phyloP scores from a whole-genome alignment of 2,888 invertebrate genomes.

The Tenodera sinensis region DNA sequence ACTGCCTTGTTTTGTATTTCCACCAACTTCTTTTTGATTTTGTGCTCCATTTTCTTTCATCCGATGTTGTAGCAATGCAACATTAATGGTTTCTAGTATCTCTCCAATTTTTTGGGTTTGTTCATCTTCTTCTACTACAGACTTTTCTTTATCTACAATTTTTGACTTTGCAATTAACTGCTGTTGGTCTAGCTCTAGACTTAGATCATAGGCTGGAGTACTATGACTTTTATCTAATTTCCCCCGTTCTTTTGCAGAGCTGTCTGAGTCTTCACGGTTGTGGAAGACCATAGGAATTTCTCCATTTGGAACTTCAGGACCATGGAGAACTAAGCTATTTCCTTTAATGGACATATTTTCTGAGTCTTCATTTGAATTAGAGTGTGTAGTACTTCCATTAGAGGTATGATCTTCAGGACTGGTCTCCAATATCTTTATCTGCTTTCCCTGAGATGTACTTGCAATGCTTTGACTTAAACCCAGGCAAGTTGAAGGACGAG shows the following conservation, averaged over 20 bases:
- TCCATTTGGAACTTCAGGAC: neutral
- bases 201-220: slow-evolving; percentile 73
- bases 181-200: neutral
- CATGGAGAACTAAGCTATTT: neutral
- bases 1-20: neutral
- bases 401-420: neutral
- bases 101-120: slow-evolving; percentile 29
- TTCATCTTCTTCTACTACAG: slow-evolving; percentile 39
- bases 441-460: neutral
- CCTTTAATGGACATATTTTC: neutral
- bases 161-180: neutral
- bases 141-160: neutral
- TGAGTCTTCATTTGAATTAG: neutral
- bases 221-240: slow-evolving; percentile 76
- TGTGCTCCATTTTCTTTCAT: slow-evolving; percentile 26
- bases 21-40: neutral
- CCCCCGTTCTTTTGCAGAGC: slow-evolving; percentile 46
- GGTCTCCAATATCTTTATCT: neutral
- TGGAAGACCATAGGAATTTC: neutral
- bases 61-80: slow-evolving; percentile 41
- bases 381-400: slow-evolving; percentile 28
- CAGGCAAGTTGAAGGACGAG: slow-evolving; percentile 62
- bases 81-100: slow-evolving; percentile 44
- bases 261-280: neutral
- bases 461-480: slow-evolving; percentile 44